phyloP scores from a whole-genome alignment of 2,113 vertebrate genomes.

The Bungarus multicinctus region DNA sequence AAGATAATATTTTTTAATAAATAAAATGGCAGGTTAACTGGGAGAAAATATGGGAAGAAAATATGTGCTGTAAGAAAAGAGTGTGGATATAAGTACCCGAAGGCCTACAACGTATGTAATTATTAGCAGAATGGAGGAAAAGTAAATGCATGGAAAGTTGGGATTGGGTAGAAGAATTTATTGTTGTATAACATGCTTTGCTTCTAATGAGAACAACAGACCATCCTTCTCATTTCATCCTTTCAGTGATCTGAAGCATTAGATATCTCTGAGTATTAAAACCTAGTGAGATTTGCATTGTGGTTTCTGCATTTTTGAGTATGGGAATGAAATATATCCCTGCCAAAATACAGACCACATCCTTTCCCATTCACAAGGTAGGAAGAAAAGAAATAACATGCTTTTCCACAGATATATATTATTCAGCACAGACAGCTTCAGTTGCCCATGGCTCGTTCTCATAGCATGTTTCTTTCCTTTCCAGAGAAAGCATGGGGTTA shows the following conservation, averaged over 20 bases:
- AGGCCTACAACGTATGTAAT: neutral
- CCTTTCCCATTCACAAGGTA: neutral
- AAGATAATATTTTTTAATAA: neutral
- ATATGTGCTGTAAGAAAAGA: neutral
- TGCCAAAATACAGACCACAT: neutral
- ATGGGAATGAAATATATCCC: neutral
- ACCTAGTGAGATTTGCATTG: neutral
- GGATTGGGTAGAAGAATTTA: neutral
- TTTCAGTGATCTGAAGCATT: neutral
- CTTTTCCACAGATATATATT: neutral
- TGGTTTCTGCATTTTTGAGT: neutral
- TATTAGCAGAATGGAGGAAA: neutral
- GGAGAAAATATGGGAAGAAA: neutral
- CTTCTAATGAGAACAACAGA: neutral
- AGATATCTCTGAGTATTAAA: neutral
- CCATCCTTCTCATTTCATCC: neutral
- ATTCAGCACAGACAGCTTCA: neutral
- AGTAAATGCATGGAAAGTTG: neutral
- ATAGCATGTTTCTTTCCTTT: neutral
- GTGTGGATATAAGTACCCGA: neutral
- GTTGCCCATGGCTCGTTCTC: neutral
- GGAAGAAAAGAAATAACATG: neutral
- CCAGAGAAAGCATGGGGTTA: neutral
- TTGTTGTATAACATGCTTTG: neutral
- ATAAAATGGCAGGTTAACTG: neutral